Base-by-base conservation (phyloP, 1,140 invertebrate genomes). In the Drosophila eugracilis region DNA sequence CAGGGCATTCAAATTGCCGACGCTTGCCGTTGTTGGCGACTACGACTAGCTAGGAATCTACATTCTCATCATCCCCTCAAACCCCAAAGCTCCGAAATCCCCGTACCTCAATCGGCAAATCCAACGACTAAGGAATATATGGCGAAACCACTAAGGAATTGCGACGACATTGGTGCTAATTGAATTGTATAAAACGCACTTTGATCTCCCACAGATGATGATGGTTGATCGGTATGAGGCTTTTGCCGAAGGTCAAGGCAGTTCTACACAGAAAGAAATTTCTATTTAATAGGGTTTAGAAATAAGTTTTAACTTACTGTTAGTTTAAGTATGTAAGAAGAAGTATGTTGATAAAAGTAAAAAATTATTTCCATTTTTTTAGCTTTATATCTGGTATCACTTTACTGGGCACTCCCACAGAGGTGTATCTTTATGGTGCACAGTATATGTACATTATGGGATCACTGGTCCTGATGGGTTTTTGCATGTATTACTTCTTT, bases 341-440 rank as follows among this genome's bases (percentile, higher is more conserved):
- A n/a, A n/a, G n/a, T n/a, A n/a, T n/a, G n/a, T n/a, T n/a, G n/a
- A n/a, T n/a, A n/a, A n/a, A n/a, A n/a, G n/a, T n/a, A n/a, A n/a
- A 10, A 15, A 14, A n/a, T 15, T 3, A 6, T 1, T 6, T 4
- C 17, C 24, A 4, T 5, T 1, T 26, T 45, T 34, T 5, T 30
- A 95, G 94, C 91, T 94, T 93, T 50, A 93, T 94, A 75, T 94
- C 94, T 81, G 94, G 94, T 24, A 94, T 94, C 62, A 94, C 94
- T 0, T 74, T 95, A 26, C 74, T 95, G 41, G 91, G 96, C 0
- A 96, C 94, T 7, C 96, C 96, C 0, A 96, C 96, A 0, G 96
- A 97, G 91, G 93, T 97, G n/a, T 97, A 97, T 81, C 91, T 96
- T 4, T 95, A 96, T 77, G 96, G 96, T 0, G 95, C 94, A 10